Evolutionary conservation across 2,113 vertebrate species (phyloP).

Genomic region (Eleginops maclovinus): DNA sequence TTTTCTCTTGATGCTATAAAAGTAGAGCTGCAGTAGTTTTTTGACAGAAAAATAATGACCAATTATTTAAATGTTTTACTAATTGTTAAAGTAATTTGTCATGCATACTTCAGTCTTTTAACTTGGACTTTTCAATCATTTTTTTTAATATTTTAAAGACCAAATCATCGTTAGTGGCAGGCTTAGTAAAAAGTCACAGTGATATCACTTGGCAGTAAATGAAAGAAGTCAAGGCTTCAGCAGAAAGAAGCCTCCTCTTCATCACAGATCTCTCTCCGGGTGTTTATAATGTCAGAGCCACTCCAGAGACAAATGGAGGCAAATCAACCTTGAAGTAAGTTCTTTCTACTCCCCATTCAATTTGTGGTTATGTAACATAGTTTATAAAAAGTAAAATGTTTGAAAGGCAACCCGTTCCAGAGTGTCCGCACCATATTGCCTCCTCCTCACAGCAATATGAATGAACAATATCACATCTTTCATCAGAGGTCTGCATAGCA

Average conservation of each 20-base stretch:
- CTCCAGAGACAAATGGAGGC: constrained; percentile 19
- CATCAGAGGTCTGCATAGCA: constrained; percentile 73
- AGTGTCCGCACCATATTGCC: constrained; percentile 55
- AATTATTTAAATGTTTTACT: too few species aligned
- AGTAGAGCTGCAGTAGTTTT: too few species aligned
- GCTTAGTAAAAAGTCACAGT: constrained; percentile 64
- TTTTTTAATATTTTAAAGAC: too few species aligned
- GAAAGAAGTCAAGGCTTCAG: constrained; percentile 32
- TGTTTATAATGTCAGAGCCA: constrained; percentile 18
- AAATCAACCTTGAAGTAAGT: constrained; percentile 11
- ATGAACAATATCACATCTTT: constrained; percentile 61
- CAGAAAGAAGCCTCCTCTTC: constrained; percentile 5
- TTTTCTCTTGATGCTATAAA: constrained; percentile 11
- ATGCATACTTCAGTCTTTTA: too few species aligned
- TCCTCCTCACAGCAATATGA: constrained; percentile 27
- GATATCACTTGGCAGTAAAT: constrained; percentile 63
- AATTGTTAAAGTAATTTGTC: too few species aligned
- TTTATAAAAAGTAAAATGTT: constrained; percentile 10
- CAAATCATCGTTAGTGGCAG: too few species aligned
- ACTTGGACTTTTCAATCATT: too few species aligned
- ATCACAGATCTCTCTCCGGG: neutral
- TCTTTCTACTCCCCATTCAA: neutral
- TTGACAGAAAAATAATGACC: too few species aligned
- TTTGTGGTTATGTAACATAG: neutral
- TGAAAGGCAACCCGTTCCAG: constrained; percentile 57